Percentiles rank a stretch among this genome's conserved stretches.
Conservation (phyloP, 2,797 vertebrate genomes). For the Molossus alvarezi region DNA sequence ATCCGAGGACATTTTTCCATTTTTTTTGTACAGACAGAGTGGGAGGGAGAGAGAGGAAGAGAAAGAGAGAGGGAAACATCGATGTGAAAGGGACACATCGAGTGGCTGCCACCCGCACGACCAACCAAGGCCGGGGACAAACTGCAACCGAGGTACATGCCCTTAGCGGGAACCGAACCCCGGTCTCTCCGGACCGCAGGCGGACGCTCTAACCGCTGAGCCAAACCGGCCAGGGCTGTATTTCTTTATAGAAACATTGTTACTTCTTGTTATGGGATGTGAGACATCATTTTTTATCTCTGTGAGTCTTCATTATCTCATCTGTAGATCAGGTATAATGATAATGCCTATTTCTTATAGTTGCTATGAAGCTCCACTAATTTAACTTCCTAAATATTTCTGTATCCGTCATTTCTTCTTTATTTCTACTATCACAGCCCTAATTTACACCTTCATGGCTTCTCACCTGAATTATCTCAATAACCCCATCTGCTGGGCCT, state of each 20-base stretch:
- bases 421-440: not conserved
- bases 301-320: not conserved
- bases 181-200: too few relatives aligned
- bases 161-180: too few relatives aligned
- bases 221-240: too few relatives aligned
- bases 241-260: not conserved
- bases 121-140: too few relatives aligned
- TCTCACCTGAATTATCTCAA: not conserved
- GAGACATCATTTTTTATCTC: not conserved
- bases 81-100: too few relatives aligned
- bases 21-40: too few relatives aligned
- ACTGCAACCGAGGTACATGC: too few relatives aligned
- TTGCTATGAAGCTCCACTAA: not conserved
- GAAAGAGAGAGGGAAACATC: too few relatives aligned
- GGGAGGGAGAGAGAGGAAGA: too few relatives aligned
- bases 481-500: not conserved
- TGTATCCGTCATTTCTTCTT: not conserved
- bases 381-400: not conserved
- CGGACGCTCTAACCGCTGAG: too few relatives aligned
- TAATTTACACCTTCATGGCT: not conserved
- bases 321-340: not conserved
- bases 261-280: not conserved
- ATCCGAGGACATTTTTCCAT: too few relatives aligned
- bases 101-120: too few relatives aligned
- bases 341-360: slow-evolving; percentile 10